These are phyloP conservation scores for Stomatorhinus walkeri DNA, from an alignment of 2,797 vertebrate genomes.

Conservation along the genomic window DNA sequence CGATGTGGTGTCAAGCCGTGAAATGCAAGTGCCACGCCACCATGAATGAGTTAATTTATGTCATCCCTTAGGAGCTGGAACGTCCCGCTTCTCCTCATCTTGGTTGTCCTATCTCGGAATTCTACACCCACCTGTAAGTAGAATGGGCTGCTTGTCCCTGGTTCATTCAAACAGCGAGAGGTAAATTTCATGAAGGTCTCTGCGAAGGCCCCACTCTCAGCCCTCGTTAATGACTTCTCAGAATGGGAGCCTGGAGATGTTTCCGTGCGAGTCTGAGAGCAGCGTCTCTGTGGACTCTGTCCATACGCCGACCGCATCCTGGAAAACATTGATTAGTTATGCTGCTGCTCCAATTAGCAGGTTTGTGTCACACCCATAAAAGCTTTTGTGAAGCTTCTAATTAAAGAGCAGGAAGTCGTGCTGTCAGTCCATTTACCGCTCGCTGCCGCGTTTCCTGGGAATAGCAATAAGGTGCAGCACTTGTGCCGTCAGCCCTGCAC, in stretches of 20 bases:
- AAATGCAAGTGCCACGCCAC: not conserved
- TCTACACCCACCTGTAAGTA: not conserved
- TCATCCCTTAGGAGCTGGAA: not conserved
- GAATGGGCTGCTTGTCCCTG: not conserved
- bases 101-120: not conserved
- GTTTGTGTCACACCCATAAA: slow-evolving; percentile 27
- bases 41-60: not conserved
- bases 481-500: not conserved
- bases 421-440: not conserved
- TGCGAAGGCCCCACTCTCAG: not conserved
- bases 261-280: slow-evolving; percentile 12
- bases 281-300: slow-evolving; percentile 10
- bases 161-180: not conserved
- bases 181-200: not conserved
- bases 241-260: slow-evolving; percentile 16
- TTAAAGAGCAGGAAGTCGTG: slow-evolving; percentile 26
- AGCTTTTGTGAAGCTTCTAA: slow-evolving; percentile 23
- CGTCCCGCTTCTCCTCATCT: not conserved
- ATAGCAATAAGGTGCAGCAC: not conserved
- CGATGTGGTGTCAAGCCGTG: not conserved
- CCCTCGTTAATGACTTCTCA: slow-evolving; percentile 22
- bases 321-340: slow-evolving; percentile 18
- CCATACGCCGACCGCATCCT: slow-evolving; percentile 14
- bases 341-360: slow-evolving; percentile 27
- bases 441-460: not conserved